A percentile compares a stretch with the other conserved stretches of the same genome.
These are phyloP conservation scores for Phoxinus dragarum DNA, from an alignment of 2,797 vertebrate genomes.

Conservation along the genomic window DNA sequence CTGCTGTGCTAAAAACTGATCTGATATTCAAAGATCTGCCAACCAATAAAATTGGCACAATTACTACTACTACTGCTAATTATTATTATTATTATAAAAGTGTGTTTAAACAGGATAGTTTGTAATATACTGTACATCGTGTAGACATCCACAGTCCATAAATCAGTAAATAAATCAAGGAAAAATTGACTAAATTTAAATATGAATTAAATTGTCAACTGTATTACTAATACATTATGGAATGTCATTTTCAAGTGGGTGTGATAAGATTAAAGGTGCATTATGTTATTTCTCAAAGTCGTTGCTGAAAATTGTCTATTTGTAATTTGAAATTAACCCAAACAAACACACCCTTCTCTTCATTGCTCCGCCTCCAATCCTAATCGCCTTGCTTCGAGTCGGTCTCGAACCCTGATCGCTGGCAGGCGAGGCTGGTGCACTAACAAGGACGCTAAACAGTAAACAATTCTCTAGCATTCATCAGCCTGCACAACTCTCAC, in stretches of 20 bases:
- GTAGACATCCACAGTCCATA: neutral
- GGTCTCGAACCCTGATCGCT: too few species aligned
- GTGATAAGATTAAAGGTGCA: neutral
- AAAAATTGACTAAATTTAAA: neutral
- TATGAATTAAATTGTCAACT: slow-evolving; percentile 54
- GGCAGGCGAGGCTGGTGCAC: too few species aligned
- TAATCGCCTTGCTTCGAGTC: too few species aligned
- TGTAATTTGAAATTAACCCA: too few species aligned
- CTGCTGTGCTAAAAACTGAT: slow-evolving; percentile 28
- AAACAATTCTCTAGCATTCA: too few species aligned
- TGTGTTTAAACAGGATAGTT: neutral
- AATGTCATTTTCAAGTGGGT: neutral
- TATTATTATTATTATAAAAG: too few species aligned
- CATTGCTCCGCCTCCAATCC: too few species aligned
- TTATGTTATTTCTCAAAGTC: too few species aligned
- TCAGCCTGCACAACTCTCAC: too few species aligned
- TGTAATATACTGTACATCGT: neutral
- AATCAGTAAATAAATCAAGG: neutral
- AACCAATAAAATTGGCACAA: neutral
- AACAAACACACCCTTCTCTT: too few species aligned
- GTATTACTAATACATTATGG: neutral
- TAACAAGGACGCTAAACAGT: too few species aligned
- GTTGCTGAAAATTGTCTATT: too few species aligned
- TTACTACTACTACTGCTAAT: neutral
- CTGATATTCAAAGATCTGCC: neutral